A percentile compares a stretch with the other conserved stretches of the same genome.
Conservation (phyloP, 2,113 vertebrate genomes). For the Podarcis cretensis region DNA sequence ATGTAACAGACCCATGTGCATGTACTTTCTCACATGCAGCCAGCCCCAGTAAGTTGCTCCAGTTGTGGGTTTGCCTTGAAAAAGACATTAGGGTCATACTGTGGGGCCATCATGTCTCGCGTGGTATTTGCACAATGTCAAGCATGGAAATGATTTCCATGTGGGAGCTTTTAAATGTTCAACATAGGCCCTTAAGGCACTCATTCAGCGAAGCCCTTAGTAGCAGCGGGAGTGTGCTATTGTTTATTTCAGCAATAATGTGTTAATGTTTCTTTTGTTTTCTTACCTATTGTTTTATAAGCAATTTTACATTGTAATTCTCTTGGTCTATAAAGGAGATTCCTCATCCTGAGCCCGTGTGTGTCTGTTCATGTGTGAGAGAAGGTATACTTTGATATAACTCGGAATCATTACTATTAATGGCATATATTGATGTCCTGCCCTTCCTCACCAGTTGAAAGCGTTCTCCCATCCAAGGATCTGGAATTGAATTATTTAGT, state of each 20-base stretch:
- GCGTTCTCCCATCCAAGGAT: too few species aligned
- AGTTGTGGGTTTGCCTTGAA: neutral
- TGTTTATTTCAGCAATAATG: slow-evolving; percentile 1
- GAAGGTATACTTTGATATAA: neutral
- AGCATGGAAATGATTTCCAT: neutral
- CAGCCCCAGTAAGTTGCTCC: neutral
- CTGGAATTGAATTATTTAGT: too few species aligned
- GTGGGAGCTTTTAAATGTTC: neutral
- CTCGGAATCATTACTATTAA: neutral
- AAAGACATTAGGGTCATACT: too few species aligned
- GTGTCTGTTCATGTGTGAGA: neutral
- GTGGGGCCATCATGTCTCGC: neutral
- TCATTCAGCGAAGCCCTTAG: neutral
- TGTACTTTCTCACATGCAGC: neutral
- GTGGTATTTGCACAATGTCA: neutral
- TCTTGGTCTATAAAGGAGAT: slow-evolving; percentile 16
- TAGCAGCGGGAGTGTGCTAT: neutral
- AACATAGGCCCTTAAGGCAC: neutral
- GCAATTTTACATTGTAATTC: slow-evolving; percentile 17
- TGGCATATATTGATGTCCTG: too few species aligned
- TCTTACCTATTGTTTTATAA: neutral
- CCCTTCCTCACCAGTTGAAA: too few species aligned
- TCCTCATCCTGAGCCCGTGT: neutral
- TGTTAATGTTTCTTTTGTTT: neutral
- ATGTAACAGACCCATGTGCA: neutral